Base-by-base conservation (phyloP, 2,888 invertebrate species). In the Eudemis profundana region DNA sequence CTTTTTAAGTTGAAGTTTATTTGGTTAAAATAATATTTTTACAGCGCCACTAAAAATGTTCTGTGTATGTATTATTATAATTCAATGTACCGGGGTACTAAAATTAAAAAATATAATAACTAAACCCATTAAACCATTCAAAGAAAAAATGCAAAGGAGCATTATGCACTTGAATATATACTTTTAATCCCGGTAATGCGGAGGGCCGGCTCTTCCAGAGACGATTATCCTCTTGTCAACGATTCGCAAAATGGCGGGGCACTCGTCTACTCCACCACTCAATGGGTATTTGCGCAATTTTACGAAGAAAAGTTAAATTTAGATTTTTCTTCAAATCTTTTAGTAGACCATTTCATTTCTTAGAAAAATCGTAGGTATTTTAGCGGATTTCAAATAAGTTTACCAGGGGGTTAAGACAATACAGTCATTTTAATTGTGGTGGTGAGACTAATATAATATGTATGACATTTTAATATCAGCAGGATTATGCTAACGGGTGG, bases 251-350 rank as follows among this genome's bases (percentile, higher is more conserved):
- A 82, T 77, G 81, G 78, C 79, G 73, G 73, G 44, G 56, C 66
- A 60, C 47, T 71, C 72, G 68, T 70, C 65, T 74, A 73, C 73
- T 73, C 29, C 73, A 70, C 77, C 77, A 79, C 78, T 83, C 78
- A 79, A 78, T 77, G 79, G 81, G 74, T 78, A 78, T 81, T 82
- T 82, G 80, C 78, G 75, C 78, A 79, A 80, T 83, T 83, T 81
- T 47, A 56, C 12, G 56, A 42, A 44, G 29, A 19, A 42, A 44
- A 56, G 56, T 56, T 56, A 19, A 44, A 44, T 44, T n/a, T 42
- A 17, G 15, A 53, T 42, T 42, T 27, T 56, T 44, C 29, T 19
- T 56, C n/a, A 56, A n/a, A 29, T 44, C 12, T 27, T 19, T 40
- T 42, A 17, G 17, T 42, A 40, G 21, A 3, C 2, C 23, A 54